Evolutionary conservation across 1,140 invertebrate species (phyloP), one percentile per base, ranked within the genome.

Genomic region (Panagrolaimus sp.): DNA sequence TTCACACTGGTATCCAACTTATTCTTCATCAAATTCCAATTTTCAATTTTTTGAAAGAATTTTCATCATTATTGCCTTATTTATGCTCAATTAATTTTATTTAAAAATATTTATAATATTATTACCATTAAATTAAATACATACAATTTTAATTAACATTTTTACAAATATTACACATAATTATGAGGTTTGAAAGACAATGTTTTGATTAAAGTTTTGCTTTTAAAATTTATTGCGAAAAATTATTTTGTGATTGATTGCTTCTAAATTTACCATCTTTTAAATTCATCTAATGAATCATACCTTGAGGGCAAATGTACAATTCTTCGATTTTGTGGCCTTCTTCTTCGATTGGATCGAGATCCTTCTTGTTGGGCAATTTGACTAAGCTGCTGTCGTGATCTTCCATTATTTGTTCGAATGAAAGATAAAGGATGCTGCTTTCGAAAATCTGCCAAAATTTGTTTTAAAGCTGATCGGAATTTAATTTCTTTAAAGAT

Each of bases 401-500:
- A 38, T 38, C 32, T 38, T 38, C 32, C 32, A 58, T 21, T 28
- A n/a, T 58, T 58, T 58, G 21, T 1, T 21, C 17, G 52, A 21
- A 28, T 24, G 17, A 58, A 24, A 7, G 32, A 28, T 21, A 10
- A 58, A 4, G 52, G 52, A n/a, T 58, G 52, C 8, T 58, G 52
- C 21, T 58, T 58, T 12, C 52, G 52, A 28, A 58, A 58, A 26
- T 58, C 52, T 8, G 15, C 12, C 10, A 58, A 58, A 58, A 58
- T 28, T 10, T 28, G 52, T 2, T 28, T 21, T 21, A 58, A 21
- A n/a, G 52, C 52, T 21, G 52, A 21, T 58, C 52, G 8, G n/a
- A 58, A 58, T 8, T 58, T 28, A n/a, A 28, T 26, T 58, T 58
- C 52, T 10, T 17, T 58, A 7, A 38, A 38, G 32, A 38, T 38